These are phyloP conservation scores for Ictidomys tridecemlineatus DNA, from an alignment of 2,113 vertebrate genomes.

Conservation along the genomic window DNA sequence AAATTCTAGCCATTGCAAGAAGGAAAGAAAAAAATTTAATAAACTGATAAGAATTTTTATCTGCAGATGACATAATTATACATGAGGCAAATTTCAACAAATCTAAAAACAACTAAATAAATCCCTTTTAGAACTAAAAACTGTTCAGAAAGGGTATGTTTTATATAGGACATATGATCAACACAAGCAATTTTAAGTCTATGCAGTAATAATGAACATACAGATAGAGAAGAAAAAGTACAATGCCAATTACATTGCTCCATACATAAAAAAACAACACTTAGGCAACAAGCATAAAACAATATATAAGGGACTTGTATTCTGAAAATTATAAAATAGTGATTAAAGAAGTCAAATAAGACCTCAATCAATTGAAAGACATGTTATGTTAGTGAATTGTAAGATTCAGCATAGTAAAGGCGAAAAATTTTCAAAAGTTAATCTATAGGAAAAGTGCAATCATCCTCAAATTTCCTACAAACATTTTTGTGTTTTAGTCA, in stretches of 20 bases:
- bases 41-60: too few relatives aligned
- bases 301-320: neutral
- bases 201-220: neutral
- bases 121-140: neutral
- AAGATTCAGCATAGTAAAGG: neutral
- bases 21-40: neutral
- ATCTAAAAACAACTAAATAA: too few relatives aligned
- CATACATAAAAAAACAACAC: neutral
- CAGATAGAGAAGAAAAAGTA: neutral
- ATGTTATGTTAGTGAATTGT: neutral
- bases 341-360: neutral
- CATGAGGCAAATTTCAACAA: neutral
- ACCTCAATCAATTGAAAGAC: neutral
- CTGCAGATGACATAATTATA: neutral
- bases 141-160: neutral
- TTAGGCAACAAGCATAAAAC: too few relatives aligned
- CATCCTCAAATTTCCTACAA: neutral
- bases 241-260: neutral
- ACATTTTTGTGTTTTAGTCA: neutral
- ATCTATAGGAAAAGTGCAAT: neutral
- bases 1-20: neutral
- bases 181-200: neutral
- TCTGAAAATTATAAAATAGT: neutral
- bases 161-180: neutral
- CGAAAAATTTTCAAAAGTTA: too few relatives aligned